These are phyloP conservation scores for mouse (Mus musculus) DNA, from an alignment of 2,113 vertebrate species.

Conservation along the genomic window GRCm39 chr2:125004501-125005000, in stretches of 20 bases:
- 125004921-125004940: background rate
- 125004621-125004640: slow-evolving; percentile 76
- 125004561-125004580: background rate
- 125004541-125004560: slow-evolving; percentile 58
- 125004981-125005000: background rate
- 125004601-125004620: slow-evolving; percentile 69
- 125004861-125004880: background rate
- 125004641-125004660: slow-evolving; percentile 73
- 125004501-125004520: slow-evolving; percentile 68
- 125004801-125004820: background rate
- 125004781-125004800: background rate
- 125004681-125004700: slow-evolving; percentile 70
- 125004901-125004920: background rate
- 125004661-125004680: slow-evolving; percentile 79
- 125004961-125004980: background rate
- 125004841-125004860: background rate
- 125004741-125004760: background rate
- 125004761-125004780: background rate
- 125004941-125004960: background rate
- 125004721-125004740: background rate
- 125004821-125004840: background rate
- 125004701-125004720: slow-evolving; percentile 67
- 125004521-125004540: slow-evolving; percentile 65
- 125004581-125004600: background rate
- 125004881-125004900: background rate